A percentile compares a stretch with the other conserved stretches of the same genome.
Conservation (phyloP, 2,797 vertebrate genomes). For the Acanthopagrus latus region DNA sequence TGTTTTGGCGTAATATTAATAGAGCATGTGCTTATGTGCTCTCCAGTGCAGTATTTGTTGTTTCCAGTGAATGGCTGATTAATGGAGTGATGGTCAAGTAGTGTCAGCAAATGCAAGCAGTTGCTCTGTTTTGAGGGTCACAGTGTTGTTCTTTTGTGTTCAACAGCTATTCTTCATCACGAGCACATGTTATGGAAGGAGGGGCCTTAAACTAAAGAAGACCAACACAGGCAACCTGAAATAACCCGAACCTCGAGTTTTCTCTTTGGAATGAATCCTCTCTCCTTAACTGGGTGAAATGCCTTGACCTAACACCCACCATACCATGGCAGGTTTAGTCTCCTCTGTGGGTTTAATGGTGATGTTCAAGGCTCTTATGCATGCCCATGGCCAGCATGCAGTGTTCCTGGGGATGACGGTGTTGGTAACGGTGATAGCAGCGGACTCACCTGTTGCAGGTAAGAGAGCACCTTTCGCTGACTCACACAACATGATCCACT, state of each 20-base stretch:
- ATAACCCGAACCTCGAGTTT: conserved; percentile 4
- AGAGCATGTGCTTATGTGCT: neutral
- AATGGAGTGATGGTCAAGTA: neutral
- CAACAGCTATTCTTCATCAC: conserved; percentile 41
- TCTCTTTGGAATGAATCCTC: conserved; percentile 42
- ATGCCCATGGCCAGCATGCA: conserved; percentile 45
- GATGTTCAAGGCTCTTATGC: conserved; percentile 61
- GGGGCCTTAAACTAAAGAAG: conserved; percentile 35
- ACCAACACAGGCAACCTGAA: conserved; percentile 10
- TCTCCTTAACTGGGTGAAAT: conserved; percentile 72
- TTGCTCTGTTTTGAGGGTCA: conserved; percentile 27
- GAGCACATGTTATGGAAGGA: conserved; percentile 47
- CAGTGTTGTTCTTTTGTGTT: conserved; percentile 48
- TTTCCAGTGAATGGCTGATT: neutral
- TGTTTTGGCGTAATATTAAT: neutral
- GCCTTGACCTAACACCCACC: conserved; percentile 73
- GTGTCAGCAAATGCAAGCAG: neutral
- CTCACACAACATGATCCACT: conserved; percentile 36
- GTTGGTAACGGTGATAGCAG: conserved; percentile 76
- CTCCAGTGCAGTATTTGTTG: neutral
- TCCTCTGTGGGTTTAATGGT: conserved; percentile 70
- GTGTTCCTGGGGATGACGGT: conserved; percentile 73
- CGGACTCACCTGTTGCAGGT: conserved; percentile 82
- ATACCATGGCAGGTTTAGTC: conserved; percentile 80
- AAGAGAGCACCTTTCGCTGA: conserved; percentile 70